phyloP scores from a whole-genome alignment of 2,888 invertebrate species.

The Drosophila prolongata region DNA sequence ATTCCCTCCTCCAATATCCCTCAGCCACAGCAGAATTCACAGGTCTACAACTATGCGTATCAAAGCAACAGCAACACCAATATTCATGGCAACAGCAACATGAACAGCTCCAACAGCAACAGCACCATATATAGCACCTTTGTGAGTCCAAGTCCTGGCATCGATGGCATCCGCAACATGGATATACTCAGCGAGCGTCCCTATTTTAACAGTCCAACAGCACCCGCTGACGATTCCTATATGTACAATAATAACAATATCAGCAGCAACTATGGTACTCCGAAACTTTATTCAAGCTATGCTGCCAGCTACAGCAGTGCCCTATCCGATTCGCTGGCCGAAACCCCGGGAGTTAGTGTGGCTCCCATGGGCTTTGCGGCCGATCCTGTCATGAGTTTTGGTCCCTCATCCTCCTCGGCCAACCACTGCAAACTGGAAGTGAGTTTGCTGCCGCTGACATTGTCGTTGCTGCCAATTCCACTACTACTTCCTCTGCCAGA shows the following conservation, averaged over 20 bases:
- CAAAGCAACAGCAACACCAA: conserved; percentile 39
- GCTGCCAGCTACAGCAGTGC: conserved; percentile 73
- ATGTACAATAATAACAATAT: conserved; percentile 19
- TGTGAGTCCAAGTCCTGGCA: conserved; percentile 63
- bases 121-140: conserved; percentile 34
- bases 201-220: conserved; percentile 57
- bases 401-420: conserved; percentile 26
- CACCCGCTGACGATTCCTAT: conserved; percentile 37
- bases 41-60: conserved; percentile 42
- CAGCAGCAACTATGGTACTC: conserved; percentile 40
- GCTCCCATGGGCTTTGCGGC: conserved; percentile 56
- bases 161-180: conserved; percentile 75
- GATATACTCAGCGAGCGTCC: conserved; percentile 56
- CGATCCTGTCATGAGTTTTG: conserved; percentile 13
- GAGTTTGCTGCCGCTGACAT: conserved; percentile 55
- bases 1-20: conserved; percentile 20
- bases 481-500: conserved; percentile 12
- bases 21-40: conserved; percentile 52
- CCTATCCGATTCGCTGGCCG: conserved; percentile 77
- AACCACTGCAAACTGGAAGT: conserved; percentile 79
- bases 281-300: conserved; percentile 53
- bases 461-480: conserved; percentile 7
- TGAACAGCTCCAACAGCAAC: conserved; percentile 22
- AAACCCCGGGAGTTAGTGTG: conserved; percentile 80
- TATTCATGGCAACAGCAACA: conserved; percentile 13